A percentile compares a stretch with the other conserved stretches of the same genome.
phyloP scores from a whole-genome alignment of 2,888 invertebrate genomes.

The Lithophane ornitopus region DNA sequence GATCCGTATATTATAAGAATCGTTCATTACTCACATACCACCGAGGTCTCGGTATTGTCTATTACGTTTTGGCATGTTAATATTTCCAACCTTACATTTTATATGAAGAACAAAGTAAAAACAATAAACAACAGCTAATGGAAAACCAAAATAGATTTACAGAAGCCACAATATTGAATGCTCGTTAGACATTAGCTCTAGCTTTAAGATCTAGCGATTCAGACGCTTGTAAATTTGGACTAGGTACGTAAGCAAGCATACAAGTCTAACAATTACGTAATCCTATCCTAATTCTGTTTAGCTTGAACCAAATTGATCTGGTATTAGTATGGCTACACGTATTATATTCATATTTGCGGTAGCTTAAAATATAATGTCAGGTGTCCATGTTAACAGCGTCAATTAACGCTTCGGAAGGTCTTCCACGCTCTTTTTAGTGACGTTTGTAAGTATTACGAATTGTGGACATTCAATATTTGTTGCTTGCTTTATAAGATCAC shows the following conservation, averaged over 20 bases:
- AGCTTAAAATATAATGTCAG: constrained; percentile 20
- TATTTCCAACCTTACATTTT: neutral
- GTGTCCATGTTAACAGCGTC: constrained; percentile 6
- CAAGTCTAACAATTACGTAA: constrained; percentile 33
- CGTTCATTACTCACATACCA: neutral
- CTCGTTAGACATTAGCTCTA: constrained; percentile 26
- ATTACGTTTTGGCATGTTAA: neutral
- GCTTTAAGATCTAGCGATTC: constrained; percentile 21
- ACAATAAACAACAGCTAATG: constrained; percentile 30
- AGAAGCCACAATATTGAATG: constrained; percentile 22
- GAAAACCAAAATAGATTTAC: constrained; percentile 38
- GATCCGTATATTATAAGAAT: too few relatives aligned
- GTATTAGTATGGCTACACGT: constrained; percentile 5
- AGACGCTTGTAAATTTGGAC: constrained; percentile 25
- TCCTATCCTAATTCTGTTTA: constrained; percentile 23
- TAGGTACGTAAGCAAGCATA: constrained; percentile 10
- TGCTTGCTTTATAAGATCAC: constrained; percentile 9
- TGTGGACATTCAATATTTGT: constrained; percentile 12
- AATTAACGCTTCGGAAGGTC: constrained; percentile 49
- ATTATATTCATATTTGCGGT: constrained; percentile 23
- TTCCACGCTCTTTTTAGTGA: constrained; percentile 12
- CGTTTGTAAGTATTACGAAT: neutral
- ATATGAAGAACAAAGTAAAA: neutral
- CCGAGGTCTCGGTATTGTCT: neutral
- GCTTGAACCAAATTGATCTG: constrained; percentile 19